Percentiles rank a stretch among this genome's conserved stretches.
These are phyloP conservation scores for Anarhynchus alexandrinus DNA, from an alignment of 2,113 vertebrate genomes.

Conservation along the genomic window DNA sequence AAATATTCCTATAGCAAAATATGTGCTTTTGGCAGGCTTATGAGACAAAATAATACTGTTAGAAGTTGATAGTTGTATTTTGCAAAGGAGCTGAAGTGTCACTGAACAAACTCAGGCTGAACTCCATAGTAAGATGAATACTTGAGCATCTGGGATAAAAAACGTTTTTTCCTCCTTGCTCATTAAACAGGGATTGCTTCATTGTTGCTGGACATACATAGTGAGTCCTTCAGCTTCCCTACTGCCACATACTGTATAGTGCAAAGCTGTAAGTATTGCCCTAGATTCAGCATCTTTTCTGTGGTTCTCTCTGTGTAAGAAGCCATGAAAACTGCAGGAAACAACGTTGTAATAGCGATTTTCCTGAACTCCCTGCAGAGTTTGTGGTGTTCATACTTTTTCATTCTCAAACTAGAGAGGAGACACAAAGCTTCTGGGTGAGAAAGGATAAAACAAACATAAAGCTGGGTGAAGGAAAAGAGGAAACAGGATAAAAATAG, in stretches of 20 bases:
- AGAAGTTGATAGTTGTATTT: background rate
- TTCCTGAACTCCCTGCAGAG: conserved; percentile 17
- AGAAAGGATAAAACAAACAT: conserved; percentile 10
- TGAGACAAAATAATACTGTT: background rate
- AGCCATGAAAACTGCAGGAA: background rate
- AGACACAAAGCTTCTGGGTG: background rate
- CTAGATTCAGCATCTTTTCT: conserved; percentile 8
- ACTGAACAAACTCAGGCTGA: background rate
- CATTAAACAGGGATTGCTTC: background rate
- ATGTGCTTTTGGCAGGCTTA: background rate
- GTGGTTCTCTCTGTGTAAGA: background rate
- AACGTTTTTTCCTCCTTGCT: background rate
- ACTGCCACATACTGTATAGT: background rate
- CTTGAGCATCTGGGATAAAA: background rate
- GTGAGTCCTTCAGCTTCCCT: background rate
- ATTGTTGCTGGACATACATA: background rate
- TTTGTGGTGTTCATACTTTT: background rate
- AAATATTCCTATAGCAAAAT: background rate
- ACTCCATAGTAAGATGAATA: background rate
- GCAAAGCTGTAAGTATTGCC: conserved; percentile 8
- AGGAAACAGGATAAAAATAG: background rate
- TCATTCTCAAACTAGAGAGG: background rate
- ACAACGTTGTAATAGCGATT: background rate
- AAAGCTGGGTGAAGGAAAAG: background rate
- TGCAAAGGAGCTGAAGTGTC: background rate